Percentiles rank a stretch among this genome's conserved stretches.
Evolutionary conservation across 1,140 invertebrate genomes (phyloP).

Genomic region (Saccostrea glomerata): DNA sequence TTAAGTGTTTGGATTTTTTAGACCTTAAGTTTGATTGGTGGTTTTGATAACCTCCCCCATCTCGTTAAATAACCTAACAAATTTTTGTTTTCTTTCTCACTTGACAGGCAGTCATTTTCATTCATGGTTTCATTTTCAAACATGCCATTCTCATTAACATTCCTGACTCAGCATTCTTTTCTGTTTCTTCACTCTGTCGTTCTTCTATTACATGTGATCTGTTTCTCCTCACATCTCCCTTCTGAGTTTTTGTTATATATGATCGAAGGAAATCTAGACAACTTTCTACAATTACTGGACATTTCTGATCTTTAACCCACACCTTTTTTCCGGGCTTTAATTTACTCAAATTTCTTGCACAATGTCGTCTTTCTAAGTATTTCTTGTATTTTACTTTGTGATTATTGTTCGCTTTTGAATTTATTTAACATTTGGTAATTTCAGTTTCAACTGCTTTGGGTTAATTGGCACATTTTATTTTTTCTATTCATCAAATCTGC

Average conservation of each 20-base stretch:
- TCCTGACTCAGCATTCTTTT: too few relatives aligned
- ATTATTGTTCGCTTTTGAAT: neutral
- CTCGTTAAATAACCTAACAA: too few relatives aligned
- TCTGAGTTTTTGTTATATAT: neutral
- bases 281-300: neutral
- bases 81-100: too few relatives aligned
- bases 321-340: neutral
- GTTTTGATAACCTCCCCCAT: too few relatives aligned
- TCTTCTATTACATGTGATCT: too few relatives aligned
- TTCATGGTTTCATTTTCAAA: too few relatives aligned
- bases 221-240: too few relatives aligned
- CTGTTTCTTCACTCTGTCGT: too few relatives aligned
- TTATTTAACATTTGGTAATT: neutral
- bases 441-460: neutral
- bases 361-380: neutral
- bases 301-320: neutral
- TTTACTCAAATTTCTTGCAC: neutral
- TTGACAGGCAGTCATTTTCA: too few relatives aligned
- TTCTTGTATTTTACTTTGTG: neutral
- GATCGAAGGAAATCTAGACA: neutral
- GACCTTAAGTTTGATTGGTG: too few relatives aligned
- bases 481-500: neutral
- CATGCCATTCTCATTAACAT: too few relatives aligned
- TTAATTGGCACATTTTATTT: neutral
- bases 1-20: too few relatives aligned